These are phyloP conservation scores for Silurus meridionalis DNA, from an alignment of 2,113 vertebrate species.

Conservation along the genomic window DNA sequence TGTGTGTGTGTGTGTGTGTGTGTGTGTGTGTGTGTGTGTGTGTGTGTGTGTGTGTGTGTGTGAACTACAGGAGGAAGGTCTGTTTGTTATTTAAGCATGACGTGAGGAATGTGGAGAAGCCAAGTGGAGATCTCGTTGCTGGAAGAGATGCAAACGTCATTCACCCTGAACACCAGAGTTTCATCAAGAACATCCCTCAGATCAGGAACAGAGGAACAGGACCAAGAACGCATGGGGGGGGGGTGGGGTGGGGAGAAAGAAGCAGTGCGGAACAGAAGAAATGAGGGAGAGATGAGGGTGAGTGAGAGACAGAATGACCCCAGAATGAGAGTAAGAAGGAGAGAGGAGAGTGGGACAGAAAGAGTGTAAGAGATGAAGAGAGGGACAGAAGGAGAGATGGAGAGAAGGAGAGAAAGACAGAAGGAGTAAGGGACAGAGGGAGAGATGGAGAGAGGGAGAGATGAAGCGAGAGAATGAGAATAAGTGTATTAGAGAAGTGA, in stretches of 20 bases:
- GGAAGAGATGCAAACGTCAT: conserved; percentile 51
- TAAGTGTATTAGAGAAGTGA: conserved; percentile 39
- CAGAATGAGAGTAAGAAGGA: background rate
- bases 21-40: background rate
- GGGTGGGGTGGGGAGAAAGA: no score
- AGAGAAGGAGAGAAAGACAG: no score
- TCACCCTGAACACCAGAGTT: conserved; percentile 54
- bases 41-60: background rate
- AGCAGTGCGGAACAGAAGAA: no score
- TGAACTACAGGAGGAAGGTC: conserved; percentile 28
- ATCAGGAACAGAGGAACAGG: conserved; percentile 48
- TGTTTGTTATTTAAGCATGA: conserved; percentile 51
- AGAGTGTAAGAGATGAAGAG: no score
- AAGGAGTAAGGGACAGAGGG: background rate
- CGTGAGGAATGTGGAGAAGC: conserved; percentile 30
- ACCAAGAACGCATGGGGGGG: background rate
- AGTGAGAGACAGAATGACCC: no score
- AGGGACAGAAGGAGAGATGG: no score
- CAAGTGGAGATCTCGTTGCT: background rate
- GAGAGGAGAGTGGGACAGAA: background rate
- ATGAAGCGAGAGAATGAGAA: background rate
- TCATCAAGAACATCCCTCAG: conserved; percentile 33
- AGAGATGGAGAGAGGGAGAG: conserved; percentile 8
- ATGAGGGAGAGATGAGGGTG: no score
- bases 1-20: conserved; percentile 22